These are phyloP conservation scores for Atta colombica DNA, from an alignment of 1,140 invertebrate species.

Conservation along the genomic window DNA sequence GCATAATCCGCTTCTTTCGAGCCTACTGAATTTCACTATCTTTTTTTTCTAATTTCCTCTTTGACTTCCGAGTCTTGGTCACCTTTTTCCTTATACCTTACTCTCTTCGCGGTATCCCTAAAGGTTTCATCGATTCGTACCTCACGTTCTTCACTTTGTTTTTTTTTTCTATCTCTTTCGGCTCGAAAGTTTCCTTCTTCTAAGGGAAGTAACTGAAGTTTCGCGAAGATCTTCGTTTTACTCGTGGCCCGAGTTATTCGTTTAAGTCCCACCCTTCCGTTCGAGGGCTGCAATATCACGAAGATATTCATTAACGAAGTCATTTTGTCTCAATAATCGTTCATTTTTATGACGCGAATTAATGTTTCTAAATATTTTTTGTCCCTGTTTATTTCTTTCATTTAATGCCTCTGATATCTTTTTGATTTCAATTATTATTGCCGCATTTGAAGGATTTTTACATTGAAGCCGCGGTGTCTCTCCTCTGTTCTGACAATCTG, in stretches of 20 bases:
- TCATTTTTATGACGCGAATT: conserved; percentile 32
- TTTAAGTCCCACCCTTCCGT: conserved; percentile 13
- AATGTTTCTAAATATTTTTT: conserved; percentile 1
- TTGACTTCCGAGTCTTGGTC: conserved; percentile 47
- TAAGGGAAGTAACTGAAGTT: conserved; percentile 18
- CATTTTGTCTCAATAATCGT: conserved; percentile 52
- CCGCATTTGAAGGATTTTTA: conserved; percentile 9
- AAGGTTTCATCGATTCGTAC: conserved; percentile 54
- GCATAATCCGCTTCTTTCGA: conserved; percentile 66
- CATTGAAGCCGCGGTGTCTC: conserved; percentile 7
- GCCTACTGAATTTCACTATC: conserved; percentile 39
- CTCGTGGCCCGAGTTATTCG: conserved; percentile 42
- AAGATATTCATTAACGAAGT: conserved; percentile 47
- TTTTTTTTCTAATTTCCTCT: conserved; percentile 47
- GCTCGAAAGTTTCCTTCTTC: conserved; percentile 25
- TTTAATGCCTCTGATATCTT: background rate
- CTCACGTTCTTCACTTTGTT: conserved; percentile 30
- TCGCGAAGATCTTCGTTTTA: conserved; percentile 51
- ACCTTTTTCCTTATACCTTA: conserved; percentile 27
- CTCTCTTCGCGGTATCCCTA: conserved; percentile 4
- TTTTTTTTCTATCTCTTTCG: background rate
- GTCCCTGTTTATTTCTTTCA: background rate
- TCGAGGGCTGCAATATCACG: conserved; percentile 31
- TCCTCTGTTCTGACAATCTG: background rate
- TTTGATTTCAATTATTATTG: background rate